Evolutionary conservation across 2,113 vertebrate species (phyloP).

Genomic region (Paedocypris sp.): DNA sequence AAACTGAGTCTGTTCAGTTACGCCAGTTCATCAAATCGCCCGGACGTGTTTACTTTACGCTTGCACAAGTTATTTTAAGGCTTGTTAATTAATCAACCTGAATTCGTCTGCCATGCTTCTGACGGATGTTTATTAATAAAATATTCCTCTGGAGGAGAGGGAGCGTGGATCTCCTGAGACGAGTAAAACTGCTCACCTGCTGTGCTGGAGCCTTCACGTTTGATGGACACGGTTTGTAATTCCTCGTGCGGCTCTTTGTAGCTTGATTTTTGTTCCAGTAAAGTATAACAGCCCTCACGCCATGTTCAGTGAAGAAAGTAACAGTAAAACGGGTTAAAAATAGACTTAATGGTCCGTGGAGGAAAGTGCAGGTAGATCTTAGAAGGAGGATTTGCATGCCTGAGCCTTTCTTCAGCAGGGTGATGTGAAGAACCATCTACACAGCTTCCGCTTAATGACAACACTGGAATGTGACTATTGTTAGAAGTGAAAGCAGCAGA

Average conservation of each 20-base stretch:
- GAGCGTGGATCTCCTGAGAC: not conserved
- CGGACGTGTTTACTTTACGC: constrained; percentile 5
- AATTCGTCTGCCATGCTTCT: constrained; percentile 18
- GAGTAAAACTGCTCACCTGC: constrained; percentile 10
- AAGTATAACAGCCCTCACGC: not conserved
- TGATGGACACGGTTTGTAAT: constrained; percentile 19
- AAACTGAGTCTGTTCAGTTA: not conserved
- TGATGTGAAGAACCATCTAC: too few species aligned
- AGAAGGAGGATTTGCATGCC: not conserved
- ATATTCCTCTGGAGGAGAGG: not conserved
- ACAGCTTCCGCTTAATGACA: too few species aligned
- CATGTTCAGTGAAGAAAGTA: not conserved
- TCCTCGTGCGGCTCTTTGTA: constrained; percentile 2
- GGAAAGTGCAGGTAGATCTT: not conserved
- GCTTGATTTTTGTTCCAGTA: constrained; percentile 12
- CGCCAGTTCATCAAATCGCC: constrained; percentile 19
- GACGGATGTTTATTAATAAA: constrained; percentile 30
- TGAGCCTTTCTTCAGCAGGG: not conserved
- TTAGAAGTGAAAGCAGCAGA: too few species aligned
- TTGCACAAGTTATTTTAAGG: constrained; percentile 26
- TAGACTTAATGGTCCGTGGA: not conserved
- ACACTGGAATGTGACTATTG: too few species aligned
- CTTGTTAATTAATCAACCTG: constrained; percentile 35
- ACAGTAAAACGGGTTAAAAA: not conserved
- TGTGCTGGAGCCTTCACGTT: not conserved